Evolutionary conservation across 1,140 invertebrate genomes (phyloP), one percentile per base, ranked within the genome.

Genomic region (Drosophila obscura): DNA sequence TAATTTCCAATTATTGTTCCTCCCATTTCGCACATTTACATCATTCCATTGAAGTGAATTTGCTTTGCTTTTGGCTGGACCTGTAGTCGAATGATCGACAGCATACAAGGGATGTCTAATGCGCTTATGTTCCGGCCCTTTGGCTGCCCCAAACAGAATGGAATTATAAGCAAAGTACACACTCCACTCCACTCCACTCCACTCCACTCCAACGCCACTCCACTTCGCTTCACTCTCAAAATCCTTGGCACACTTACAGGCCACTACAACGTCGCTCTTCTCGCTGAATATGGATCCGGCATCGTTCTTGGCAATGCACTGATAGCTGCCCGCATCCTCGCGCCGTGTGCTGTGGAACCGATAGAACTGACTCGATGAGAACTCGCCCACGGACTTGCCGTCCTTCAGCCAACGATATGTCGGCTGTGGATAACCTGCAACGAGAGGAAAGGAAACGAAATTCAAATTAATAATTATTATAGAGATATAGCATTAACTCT

Each of bases 351-450:
- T 96, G 67, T 95, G 94, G 64, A 98, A 97, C 88, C 96, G 95
- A 91, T 96, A 96, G 91, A 96, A 97, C 78, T 95, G 93, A 85
- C 96, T 96, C 5, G 94, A 94, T 44, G 95, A 94, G 80, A 96
- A 96, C 77, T 96, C 95, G 41, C 94, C 95, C 51, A 97, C 92
- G 41, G 95, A 94, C 48, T 94, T 80, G 5, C 96, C 96, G 91
- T 98, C 96, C 92, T 97, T 98, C 55, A 97, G 93, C 97, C 97
- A 98, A 87, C 95, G 94, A 92, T 98, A 98, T 92, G 95, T 95
- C 5, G 97, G 97, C 84, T 96, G 95, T 8, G 97, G 97, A 92
- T 95, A 95, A 73, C 97, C 97, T 97, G 93, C 1, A 69, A 46
- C 16, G 22, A 31, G 11, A 35, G 19, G 19, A 16, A 24, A 31